phyloP scores from a whole-genome alignment of 2,888 invertebrate genomes.

The Cheilosia vulpina region DNA sequence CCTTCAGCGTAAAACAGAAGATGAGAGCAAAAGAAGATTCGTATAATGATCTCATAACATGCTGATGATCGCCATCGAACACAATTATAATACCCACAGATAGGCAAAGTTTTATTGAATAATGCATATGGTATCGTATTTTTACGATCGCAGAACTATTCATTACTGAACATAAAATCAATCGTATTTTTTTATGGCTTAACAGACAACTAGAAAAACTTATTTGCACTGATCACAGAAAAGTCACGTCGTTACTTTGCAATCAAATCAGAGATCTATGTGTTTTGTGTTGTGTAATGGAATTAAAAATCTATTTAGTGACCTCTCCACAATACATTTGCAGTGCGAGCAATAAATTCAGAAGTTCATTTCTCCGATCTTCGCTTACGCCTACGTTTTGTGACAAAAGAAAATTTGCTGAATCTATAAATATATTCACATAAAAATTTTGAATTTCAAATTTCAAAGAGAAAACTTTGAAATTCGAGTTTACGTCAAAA shows the following conservation, averaged over 20 bases:
- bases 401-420: too few species aligned
- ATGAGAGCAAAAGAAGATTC: not conserved
- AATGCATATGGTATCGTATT: slow-evolving; percentile 3
- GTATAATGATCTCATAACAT: not conserved
- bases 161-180: slow-evolving; percentile 16
- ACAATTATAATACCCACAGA: not conserved
- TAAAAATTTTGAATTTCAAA: slow-evolving; percentile 24
- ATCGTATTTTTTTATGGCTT: not conserved
- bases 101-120: not conserved
- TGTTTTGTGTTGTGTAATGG: not conserved
- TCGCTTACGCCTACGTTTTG: not conserved
- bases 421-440: not conserved
- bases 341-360: not conserved
- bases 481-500: slow-evolving; percentile 30
- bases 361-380: not conserved
- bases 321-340: not conserved
- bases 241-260: not conserved
- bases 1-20: not conserved
- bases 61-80: not conserved
- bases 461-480: slow-evolving; percentile 21
- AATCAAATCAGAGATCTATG: not conserved
- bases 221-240: not conserved
- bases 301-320: not conserved
- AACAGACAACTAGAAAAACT: not conserved
- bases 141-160: slow-evolving; percentile 11